Base-by-base conservation (phyloP, 1,140 invertebrate genomes). In the Oryctes rhinoceros region DNA sequence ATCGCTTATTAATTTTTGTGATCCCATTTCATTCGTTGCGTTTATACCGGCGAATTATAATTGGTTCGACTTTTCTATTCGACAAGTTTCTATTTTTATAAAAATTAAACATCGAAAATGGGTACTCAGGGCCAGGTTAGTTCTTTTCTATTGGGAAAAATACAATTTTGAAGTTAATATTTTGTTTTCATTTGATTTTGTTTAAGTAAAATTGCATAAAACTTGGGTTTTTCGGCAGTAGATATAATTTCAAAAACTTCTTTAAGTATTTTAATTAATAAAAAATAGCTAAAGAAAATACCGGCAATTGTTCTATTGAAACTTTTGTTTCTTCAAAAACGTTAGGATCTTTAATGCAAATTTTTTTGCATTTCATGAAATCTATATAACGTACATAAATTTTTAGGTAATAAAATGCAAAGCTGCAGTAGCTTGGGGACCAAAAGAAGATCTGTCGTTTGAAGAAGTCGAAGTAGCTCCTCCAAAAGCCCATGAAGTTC, bases 391-490 rank as follows among this genome's bases (percentile, higher is more conserved):
- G 24, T 44, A 44, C 39, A 35, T 11, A 1, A 48, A 59, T 79
- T 79, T 82, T 30, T 79, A 95, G 94, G 87, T 91, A 67, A 98
- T 99, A 81, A 94, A 92, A 86, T 98, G 97, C 86, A 93, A 93
- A 88, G 97, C 97, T 74, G 96, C 96, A 10, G 96, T 99, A 49
- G 94, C 97, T 24, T 98, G 97, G 94, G 94, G 93, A 84, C 92
- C 95, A 62, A 96, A 96, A 81, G 91, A 97, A 84, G 95, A 96
- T 11, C 89, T 99, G 15, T 90, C 91, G 0, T 91, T 99, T 48
- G 98, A 99, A 90, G 94, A 93, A 71, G 91, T 99, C 81, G 93
- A 98, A 90, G 98, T 99, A 0, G 96, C 93, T n/a, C 96, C 98
- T 75, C 98, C 98, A 5, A 96, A 95, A 88, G 93, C 93, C 3